phyloP scores from a whole-genome alignment of 1,140 invertebrate genomes.

The Forficula auricularia region DNA sequence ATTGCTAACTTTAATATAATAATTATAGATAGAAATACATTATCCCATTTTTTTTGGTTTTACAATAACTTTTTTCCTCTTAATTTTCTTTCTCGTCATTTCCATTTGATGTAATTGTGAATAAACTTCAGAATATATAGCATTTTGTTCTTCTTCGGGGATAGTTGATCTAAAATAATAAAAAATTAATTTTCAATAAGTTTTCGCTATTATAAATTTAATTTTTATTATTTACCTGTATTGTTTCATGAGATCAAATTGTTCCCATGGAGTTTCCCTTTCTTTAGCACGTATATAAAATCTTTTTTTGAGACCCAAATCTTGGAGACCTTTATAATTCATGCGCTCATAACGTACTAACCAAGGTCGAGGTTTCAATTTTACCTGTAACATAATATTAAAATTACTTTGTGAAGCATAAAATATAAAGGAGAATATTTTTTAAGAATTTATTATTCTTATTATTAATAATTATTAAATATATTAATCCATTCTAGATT shows the following conservation, averaged over 20 bases:
- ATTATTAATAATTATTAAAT: no score
- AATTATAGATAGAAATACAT: constrained; percentile 11
- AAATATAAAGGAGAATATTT: no score
- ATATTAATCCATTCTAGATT: no score
- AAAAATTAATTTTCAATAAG: constrained; percentile 8
- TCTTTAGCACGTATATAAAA: constrained; percentile 36
- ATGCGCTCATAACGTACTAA: constrained; percentile 64
- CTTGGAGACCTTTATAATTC: constrained; percentile 58
- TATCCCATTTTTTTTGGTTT: constrained; percentile 42
- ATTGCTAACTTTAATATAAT: no score
- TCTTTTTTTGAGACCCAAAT: constrained; percentile 39
- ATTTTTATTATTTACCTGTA: constrained; percentile 45
- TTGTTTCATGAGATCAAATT: constrained; percentile 85
- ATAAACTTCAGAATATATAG: constrained; percentile 70
- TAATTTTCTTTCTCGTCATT: constrained; percentile 41
- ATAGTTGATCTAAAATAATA: constrained; percentile 45
- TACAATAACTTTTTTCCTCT: constrained; percentile 44
- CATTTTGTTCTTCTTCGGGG: constrained; percentile 67
- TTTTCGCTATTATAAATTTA: background rate
- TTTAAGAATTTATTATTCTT: no score
- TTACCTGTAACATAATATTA: constrained; percentile 40
- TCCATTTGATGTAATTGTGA: constrained; percentile 53
- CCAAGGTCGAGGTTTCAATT: constrained; percentile 76
- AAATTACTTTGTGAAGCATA: no score
- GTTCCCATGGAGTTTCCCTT: constrained; percentile 58